phyloP scores from a whole-genome alignment of 2,797 vertebrate genomes.

The Nannoperca obscura region DNA sequence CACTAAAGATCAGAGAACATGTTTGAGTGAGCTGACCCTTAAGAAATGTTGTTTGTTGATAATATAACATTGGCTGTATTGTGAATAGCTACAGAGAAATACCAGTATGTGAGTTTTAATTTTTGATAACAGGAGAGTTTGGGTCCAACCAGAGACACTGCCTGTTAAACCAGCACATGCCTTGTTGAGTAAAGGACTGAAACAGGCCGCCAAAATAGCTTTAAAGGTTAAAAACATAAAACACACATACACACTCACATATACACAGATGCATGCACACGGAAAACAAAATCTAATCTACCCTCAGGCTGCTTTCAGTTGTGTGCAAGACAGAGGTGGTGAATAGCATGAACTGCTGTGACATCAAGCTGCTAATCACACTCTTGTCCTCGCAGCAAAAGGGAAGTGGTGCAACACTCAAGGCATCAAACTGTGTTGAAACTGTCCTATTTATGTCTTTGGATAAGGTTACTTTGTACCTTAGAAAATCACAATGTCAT shows the following conservation, averaged over 20 bases:
- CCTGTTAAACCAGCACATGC: constrained; percentile 17
- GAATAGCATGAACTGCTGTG: constrained; percentile 50
- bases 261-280: constrained; percentile 23
- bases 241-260: constrained; percentile 19
- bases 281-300: constrained; percentile 20
- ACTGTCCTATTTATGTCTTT: constrained; percentile 48
- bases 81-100: background rate
- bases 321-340: constrained; percentile 46
- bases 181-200: constrained; percentile 32
- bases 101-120: background rate
- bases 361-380: constrained; percentile 61
- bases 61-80: background rate
- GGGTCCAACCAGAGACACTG: background rate
- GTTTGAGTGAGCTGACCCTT: constrained; percentile 5
- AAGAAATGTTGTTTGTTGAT: background rate
- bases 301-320: constrained; percentile 56
- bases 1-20: background rate
- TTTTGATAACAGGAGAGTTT: constrained; percentile 15
- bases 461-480: constrained; percentile 31
- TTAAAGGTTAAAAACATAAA: constrained; percentile 44
- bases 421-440: constrained; percentile 39
- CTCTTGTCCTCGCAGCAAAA: constrained; percentile 33
- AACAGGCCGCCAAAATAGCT: constrained; percentile 2
- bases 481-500: constrained; percentile 33
- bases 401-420: constrained; percentile 33